phyloP scores from a whole-genome alignment of 1,140 invertebrate species.

The Saccostrea cuccullata region DNA sequence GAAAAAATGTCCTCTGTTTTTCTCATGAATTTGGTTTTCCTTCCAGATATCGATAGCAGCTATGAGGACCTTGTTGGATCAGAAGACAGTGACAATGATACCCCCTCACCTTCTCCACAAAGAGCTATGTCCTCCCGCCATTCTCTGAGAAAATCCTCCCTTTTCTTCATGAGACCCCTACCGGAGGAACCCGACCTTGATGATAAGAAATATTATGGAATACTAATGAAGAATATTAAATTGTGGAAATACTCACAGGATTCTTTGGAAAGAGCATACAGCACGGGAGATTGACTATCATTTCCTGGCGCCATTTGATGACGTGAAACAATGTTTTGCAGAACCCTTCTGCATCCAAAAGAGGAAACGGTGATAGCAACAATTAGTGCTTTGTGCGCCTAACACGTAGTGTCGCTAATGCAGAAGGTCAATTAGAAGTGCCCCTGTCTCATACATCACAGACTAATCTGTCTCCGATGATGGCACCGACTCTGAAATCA shows the following conservation, averaged over 20 bases:
- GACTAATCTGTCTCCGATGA: neutral
- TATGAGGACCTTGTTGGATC: neutral
- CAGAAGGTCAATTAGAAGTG: slow-evolving; percentile 4
- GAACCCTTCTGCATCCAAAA: slow-evolving; percentile 14
- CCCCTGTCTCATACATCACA: slow-evolving; percentile 26
- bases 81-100: slow-evolving; percentile 4
- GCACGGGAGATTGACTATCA: slow-evolving; percentile 18
- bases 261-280: neutral
- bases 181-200: slow-evolving; percentile 37
- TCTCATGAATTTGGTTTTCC: neutral
- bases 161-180: slow-evolving; percentile 21
- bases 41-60: slow-evolving; percentile 3
- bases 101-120: neutral
- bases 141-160: neutral
- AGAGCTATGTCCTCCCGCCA: neutral
- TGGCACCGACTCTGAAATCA: neutral
- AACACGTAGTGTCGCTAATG: slow-evolving; percentile 23
- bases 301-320: neutral
- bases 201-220: slow-evolving; percentile 40
- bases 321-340: neutral
- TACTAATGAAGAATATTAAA: slow-evolving; percentile 50
- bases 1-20: neutral
- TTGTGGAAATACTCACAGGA: slow-evolving; percentile 48
- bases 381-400: slow-evolving; percentile 9
- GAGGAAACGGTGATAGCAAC: slow-evolving; percentile 3